Base-by-base conservation (phyloP, 2,797 vertebrate species). In the Orientallactaga sibirica region DNA sequence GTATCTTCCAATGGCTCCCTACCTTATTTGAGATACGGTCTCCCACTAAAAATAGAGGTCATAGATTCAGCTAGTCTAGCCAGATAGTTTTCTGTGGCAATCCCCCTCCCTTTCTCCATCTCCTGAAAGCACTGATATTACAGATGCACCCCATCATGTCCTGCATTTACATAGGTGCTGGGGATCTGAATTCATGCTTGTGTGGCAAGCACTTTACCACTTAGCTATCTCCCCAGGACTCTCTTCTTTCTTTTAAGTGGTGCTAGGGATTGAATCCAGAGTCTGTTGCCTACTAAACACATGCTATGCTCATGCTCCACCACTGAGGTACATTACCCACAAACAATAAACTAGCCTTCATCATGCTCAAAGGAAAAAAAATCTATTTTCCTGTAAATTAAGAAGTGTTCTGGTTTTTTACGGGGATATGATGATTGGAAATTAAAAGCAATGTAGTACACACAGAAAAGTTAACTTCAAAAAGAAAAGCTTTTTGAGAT, bases 311-410 rank as follows among this genome's bases (percentile, higher is more conserved):
- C 6, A 10, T 27, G 33, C 33, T 70, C 48, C 29, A 76, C 29
- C 58, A 75, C 58, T 52, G 20, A 64, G 15, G 29, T 55, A 64
- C 22, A 66, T 19, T 24, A 58, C 33, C 18, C 18, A 24, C 27
- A 70, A 27, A 27, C n/a, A 62, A 43, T 27, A 88, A 79, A n/a
- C 9, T 24, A 41, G 41, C 22, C 88, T 88, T 70, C 41, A 19
- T 16, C 8, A 78, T n/a, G 27, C 20, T 55, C 7, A 70, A 6
- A 27, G 48, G 27, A 85, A 76, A 29, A 76, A 92, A 90, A 94
- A 87, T n/a, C 19, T 22, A 68, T 19, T 7, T 81, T 81, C 7
- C 79, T 92, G 29, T 64, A 92, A 92, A 93, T 78, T 10, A 78
- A 67, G 24, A 27, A 27, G 24, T 64, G 62, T 9, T 58, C 33